Percentiles rank a stretch among this genome's conserved stretches.
Evolutionary conservation across 2,888 invertebrate genomes (phyloP).

Genomic region (Halocaridina rubra): DNA sequence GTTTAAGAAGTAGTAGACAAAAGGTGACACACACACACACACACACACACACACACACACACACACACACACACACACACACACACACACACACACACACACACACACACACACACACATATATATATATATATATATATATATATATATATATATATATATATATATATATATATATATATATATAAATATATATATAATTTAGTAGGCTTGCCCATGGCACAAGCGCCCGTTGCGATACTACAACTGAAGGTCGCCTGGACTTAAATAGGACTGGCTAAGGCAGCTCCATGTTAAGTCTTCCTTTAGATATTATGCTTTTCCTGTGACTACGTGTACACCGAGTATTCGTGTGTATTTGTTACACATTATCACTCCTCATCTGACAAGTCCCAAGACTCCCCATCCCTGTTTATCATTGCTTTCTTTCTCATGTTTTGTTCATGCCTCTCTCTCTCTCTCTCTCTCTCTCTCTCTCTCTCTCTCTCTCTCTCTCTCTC

Average conservation of each 20-base stretch:
- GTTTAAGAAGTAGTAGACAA: too few species aligned
- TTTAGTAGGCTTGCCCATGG: too few species aligned
- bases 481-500: constrained; percentile 10
- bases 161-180: too few species aligned
- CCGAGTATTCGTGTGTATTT: too few species aligned
- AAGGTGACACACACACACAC: background rate
- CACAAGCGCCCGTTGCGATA: too few species aligned
- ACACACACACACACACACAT: background rate
- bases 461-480: constrained; percentile 12
- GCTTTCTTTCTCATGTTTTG: background rate
- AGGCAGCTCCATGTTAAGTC: too few species aligned
- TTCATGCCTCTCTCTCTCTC: background rate
- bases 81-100: background rate
- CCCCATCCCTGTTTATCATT: background rate
- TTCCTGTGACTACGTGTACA: background rate
- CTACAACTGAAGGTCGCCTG: too few species aligned
- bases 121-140: too few species aligned
- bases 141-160: too few species aligned
- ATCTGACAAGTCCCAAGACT: background rate
- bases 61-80: background rate
- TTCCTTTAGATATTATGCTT: constrained; percentile 1
- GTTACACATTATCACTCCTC: background rate
- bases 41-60: background rate
- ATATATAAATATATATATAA: too few species aligned
- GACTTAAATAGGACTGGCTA: background rate